Evolutionary conservation across 1,140 invertebrate species (phyloP).

Genomic region (Danaus melanippus): DNA sequence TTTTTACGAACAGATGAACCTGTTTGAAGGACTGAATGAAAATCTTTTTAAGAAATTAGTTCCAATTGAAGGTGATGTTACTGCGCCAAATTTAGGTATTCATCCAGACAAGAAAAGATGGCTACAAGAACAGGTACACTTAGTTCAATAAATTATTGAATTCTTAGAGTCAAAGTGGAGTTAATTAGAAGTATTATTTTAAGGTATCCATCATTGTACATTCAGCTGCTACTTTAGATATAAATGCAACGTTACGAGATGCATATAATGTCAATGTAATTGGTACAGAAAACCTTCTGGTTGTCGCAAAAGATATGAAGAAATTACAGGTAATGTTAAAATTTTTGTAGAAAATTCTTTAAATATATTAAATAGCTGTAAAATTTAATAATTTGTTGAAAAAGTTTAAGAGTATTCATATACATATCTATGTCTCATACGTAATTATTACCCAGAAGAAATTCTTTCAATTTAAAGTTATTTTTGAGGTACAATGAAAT

Average conservation of each 20-base stretch:
- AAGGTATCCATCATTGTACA: slow-evolving; percentile 92
- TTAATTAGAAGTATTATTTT: slow-evolving; percentile 5
- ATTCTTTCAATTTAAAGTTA: too few species aligned
- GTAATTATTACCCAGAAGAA: too few species aligned
- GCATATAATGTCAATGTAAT: slow-evolving; percentile 88
- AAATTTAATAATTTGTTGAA: too few species aligned
- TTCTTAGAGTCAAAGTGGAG: background rate
- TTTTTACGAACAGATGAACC: slow-evolving; percentile 76
- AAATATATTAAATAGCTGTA: background rate
- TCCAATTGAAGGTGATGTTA: slow-evolving; percentile 65
- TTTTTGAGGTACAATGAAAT: too few species aligned
- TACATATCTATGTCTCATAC: too few species aligned
- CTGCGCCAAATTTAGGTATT: slow-evolving; percentile 73
- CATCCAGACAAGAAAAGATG: slow-evolving; percentile 62
- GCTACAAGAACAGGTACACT: slow-evolving; percentile 19
- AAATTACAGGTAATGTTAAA: slow-evolving; percentile 76
- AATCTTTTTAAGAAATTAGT: slow-evolving; percentile 65
- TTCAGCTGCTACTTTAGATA: slow-evolving; percentile 91
- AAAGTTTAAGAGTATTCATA: too few species aligned
- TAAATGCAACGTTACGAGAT: slow-evolving; percentile 92
- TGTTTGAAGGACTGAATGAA: slow-evolving; percentile 74
- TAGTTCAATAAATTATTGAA: too few species aligned
- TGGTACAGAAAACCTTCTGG: slow-evolving; percentile 83
- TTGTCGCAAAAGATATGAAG: slow-evolving; percentile 84
- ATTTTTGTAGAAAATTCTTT: background rate